Evolutionary conservation across 2,113 vertebrate genomes (phyloP), one percentile per base, ranked within the genome.

Genomic region (Diphyllodes magnificus): DNA sequence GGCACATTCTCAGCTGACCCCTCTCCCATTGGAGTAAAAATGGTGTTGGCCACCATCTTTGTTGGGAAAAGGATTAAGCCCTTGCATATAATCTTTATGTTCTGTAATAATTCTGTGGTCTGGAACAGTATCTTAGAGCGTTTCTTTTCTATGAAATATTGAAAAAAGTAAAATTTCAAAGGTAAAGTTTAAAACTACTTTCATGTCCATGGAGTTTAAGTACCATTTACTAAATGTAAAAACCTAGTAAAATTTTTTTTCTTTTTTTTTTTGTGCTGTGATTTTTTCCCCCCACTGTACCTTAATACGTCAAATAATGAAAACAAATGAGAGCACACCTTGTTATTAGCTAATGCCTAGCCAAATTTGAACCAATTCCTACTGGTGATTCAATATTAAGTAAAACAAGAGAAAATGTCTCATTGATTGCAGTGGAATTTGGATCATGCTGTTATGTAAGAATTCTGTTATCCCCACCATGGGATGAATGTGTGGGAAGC

Each of bases 21-120:
- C 50, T 86, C 65, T 92, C 90, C 77, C 45, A 23, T 1, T 47
- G 85, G 79, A 95, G 82, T 63, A 75, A 64, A 64, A 88, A 64
- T 33, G n/a, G 82, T 64, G 64, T 81, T 56, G 60, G 40, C 69
- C 63, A 49, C 65, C 69, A 30, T 75, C 87, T 86, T 86, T 49
- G 51, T 16, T 93, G 86, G 85, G 88, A 97, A 92, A 90, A 92
- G 85, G 88, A 95, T 95, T 91, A 94, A 96, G 70, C 75, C 90
- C 92, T 97, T 96, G 76, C 90, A 50, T 97, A 97, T 96, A 96
- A 92, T 89, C 93, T 92, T 96, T 94, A 79, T 88, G 88, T 97
- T 97, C 96, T 97, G 96, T 97, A 96, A 96, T 90, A 96, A 96
- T 95, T 97, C 96, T 96, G 83, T 97, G 96, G 86, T 96, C 95